These are phyloP conservation scores for Gisinianus flammeolus DNA, from an alignment of 2,888 invertebrate genomes.

Conservation along the genomic window DNA sequence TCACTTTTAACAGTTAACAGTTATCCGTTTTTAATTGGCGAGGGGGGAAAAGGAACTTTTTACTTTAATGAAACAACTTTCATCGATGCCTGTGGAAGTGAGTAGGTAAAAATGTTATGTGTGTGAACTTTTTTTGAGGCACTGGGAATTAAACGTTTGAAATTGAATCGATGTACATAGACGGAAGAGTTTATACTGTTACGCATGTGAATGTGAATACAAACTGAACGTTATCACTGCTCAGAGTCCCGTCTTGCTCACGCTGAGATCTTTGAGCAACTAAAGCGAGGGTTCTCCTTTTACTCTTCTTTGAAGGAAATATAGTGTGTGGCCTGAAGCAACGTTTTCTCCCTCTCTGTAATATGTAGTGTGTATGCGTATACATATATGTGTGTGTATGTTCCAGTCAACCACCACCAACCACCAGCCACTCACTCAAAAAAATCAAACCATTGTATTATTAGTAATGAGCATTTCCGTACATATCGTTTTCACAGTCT, in stretches of 20 bases:
- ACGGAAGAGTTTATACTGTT: too few species aligned
- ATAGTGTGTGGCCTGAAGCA: slow-evolving; percentile 20
- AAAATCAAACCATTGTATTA: background rate
- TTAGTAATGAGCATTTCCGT: background rate
- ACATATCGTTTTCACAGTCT: background rate
- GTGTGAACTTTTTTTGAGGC: too few species aligned
- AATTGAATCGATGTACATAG: too few species aligned
- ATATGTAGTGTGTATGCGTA: background rate
- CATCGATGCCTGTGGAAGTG: background rate
- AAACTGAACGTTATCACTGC: too few species aligned
- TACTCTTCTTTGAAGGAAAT: slow-evolving; percentile 24
- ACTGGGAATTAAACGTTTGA: too few species aligned
- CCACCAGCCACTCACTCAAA: background rate
- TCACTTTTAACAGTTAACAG: background rate
- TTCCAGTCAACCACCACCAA: background rate
- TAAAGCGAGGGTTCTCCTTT: slow-evolving; percentile 26
- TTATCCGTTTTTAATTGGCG: too few species aligned
- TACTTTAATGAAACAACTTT: background rate
- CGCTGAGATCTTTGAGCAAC: slow-evolving; percentile 40
- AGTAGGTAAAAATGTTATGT: background rate
- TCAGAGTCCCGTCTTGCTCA: slow-evolving; percentile 17
- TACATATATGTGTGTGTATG: background rate
- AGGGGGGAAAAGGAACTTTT: background rate
- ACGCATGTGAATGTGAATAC: too few species aligned
- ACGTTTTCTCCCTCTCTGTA: slow-evolving; percentile 2